phyloP scores from a whole-genome alignment of 1,140 invertebrate genomes.

The Drosophila lacertosa region DNA sequence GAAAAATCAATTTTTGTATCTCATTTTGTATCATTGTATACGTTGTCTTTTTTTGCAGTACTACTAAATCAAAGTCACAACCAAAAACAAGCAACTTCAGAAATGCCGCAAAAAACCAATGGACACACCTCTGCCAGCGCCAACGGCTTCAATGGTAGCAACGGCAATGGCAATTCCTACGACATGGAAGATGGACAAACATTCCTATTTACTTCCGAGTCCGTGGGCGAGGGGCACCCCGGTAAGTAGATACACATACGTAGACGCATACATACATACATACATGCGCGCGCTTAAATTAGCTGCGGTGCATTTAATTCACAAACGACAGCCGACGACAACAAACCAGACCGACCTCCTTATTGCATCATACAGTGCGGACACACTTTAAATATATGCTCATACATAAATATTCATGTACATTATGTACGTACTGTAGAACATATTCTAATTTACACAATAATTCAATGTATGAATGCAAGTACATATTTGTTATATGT shows the following conservation, averaged over 20 bases:
- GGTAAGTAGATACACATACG: constrained; percentile 85
- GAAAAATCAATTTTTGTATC: constrained; percentile 62
- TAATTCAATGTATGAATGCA: background rate
- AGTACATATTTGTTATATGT: background rate
- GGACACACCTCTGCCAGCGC: constrained; percentile 55
- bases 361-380: constrained; percentile 57
- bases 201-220: constrained; percentile 99
- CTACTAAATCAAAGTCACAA: constrained; percentile 7
- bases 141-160: constrained; percentile 89
- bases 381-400: background rate
- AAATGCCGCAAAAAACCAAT: constrained; percentile 81
- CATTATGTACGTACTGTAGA: background rate
- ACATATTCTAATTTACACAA: background rate
- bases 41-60: constrained; percentile 20
- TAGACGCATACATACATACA: constrained; percentile 86
- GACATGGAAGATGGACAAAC: constrained; percentile 93
- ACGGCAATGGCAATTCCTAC: constrained; percentile 85
- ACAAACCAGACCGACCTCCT: constrained; percentile 28
- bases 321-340: constrained; percentile 4
- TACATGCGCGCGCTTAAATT: constrained; percentile 15
- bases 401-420: background rate
- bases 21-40: constrained; percentile 28
- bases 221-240: constrained; percentile 99
- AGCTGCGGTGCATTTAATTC: constrained; percentile 17
- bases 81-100: constrained; percentile 28